Conservation (phyloP, 2,113 vertebrate genomes). For the Suncus etruscus region DNA sequence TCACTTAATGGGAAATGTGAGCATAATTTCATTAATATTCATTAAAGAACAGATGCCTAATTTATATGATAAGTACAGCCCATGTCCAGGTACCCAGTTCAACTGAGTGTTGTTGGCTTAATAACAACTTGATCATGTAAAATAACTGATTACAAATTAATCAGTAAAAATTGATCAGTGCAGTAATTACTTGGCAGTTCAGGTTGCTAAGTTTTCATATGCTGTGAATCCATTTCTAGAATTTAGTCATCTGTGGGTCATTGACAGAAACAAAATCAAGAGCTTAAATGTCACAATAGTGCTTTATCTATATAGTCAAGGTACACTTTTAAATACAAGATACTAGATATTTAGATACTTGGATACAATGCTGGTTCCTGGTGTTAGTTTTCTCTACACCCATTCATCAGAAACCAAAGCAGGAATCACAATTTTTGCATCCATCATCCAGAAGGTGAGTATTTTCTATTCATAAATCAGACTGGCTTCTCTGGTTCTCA, state of each 20-base stretch:
- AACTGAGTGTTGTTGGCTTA: constrained; percentile 35
- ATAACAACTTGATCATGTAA: constrained; percentile 41
- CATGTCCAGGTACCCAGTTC: neutral
- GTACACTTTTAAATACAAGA: neutral
- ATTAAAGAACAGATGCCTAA: constrained; percentile 42
- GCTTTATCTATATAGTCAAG: neutral
- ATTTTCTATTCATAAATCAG: constrained; percentile 17
- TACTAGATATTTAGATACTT: neutral
- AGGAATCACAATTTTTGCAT: neutral
- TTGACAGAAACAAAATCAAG: neutral
- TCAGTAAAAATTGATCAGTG: neutral
- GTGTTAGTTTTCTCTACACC: neutral
- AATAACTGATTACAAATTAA: no score
- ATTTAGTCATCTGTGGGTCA: no score
- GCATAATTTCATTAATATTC: constrained; percentile 39
- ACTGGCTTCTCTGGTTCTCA: neutral
- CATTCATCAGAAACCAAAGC: constrained; percentile 2
- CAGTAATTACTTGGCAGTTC: constrained; percentile 15
- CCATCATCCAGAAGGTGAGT: neutral
- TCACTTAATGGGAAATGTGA: constrained; percentile 23
- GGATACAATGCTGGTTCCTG: neutral
- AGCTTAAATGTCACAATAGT: neutral
- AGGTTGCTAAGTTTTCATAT: neutral
- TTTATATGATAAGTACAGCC: neutral
- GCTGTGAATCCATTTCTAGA: neutral